A percentile compares a stretch with the other conserved stretches of the same genome.
phyloP scores from a whole-genome alignment of 2,113 vertebrate genomes.

The Albula goreensis region DNA sequence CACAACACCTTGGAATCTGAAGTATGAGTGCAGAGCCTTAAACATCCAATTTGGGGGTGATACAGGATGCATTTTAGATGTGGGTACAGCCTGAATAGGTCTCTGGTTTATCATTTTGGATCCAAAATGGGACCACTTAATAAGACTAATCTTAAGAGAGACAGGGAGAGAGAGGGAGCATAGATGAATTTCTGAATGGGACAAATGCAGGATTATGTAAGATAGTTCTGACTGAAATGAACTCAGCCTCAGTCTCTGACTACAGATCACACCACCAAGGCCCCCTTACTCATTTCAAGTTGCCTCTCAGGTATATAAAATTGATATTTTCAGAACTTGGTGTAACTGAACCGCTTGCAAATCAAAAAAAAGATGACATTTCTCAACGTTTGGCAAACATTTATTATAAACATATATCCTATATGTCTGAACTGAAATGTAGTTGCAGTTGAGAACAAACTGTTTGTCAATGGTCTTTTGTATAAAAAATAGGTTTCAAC shows the following conservation, averaged over 20 bases:
- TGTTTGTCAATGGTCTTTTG: no score
- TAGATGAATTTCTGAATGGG: no score
- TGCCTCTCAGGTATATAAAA: background rate
- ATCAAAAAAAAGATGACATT: background rate
- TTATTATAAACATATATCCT: background rate
- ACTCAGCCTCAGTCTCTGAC: background rate
- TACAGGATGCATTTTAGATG: slow-evolving; percentile 1
- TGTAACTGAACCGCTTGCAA: no score
- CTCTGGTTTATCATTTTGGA: background rate
- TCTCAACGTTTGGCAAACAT: background rate
- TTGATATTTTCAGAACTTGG: background rate
- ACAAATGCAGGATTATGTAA: background rate
- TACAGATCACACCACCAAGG: background rate
- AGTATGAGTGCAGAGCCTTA: background rate
- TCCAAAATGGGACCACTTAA: no score
- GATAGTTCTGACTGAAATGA: background rate
- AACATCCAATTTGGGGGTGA: background rate
- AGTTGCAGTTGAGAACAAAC: no score
- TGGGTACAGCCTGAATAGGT: background rate
- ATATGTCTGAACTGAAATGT: no score
- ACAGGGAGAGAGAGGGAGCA: no score
- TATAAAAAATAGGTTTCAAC: no score
- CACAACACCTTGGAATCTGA: background rate
- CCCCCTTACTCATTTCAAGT: background rate
- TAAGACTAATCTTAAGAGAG: no score